Evolutionary conservation across 2,797 vertebrate genomes (phyloP).

Genomic region (Salarias fasciatus): DNA sequence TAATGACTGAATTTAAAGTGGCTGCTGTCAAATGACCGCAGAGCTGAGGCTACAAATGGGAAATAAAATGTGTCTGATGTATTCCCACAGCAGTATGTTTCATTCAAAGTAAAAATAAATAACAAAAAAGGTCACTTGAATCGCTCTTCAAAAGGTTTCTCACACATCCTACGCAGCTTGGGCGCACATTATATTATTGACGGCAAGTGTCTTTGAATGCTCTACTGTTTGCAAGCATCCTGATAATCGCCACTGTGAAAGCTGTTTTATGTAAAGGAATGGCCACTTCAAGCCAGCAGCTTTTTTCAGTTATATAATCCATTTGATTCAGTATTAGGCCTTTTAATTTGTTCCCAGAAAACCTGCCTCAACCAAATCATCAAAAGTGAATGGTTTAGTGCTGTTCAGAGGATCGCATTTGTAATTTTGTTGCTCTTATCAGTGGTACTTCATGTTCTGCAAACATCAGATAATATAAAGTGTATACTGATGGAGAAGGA

Average conservation of each 20-base stretch:
- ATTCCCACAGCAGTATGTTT: constrained; percentile 41
- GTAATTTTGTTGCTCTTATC: background rate
- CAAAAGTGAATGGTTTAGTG: background rate
- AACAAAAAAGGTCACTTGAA: constrained; percentile 26
- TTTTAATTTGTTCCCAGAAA: background rate
- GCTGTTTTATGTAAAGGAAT: background rate
- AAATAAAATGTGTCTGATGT: constrained; percentile 29
- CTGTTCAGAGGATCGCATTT: background rate
- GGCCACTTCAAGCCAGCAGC: background rate
- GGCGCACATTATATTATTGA: constrained; percentile 17
- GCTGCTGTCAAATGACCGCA: constrained; percentile 17
- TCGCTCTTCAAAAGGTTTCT: constrained; percentile 14
- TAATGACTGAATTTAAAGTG: constrained; percentile 41
- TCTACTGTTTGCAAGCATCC: background rate
- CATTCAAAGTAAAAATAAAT: constrained; percentile 36
- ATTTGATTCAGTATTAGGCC: background rate
- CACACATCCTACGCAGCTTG: background rate
- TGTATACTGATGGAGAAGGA: background rate
- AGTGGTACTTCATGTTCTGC: no score
- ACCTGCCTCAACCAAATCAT: background rate
- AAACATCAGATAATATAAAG: background rate
- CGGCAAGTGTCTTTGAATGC: background rate
- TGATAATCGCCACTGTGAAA: background rate
- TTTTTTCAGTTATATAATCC: background rate
- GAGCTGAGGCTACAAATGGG: constrained; percentile 1